A percentile compares a stretch with the other conserved stretches of the same genome.
Conservation (phyloP, 2,797 vertebrate species). For the Crocodylus rhombifer region DNA sequence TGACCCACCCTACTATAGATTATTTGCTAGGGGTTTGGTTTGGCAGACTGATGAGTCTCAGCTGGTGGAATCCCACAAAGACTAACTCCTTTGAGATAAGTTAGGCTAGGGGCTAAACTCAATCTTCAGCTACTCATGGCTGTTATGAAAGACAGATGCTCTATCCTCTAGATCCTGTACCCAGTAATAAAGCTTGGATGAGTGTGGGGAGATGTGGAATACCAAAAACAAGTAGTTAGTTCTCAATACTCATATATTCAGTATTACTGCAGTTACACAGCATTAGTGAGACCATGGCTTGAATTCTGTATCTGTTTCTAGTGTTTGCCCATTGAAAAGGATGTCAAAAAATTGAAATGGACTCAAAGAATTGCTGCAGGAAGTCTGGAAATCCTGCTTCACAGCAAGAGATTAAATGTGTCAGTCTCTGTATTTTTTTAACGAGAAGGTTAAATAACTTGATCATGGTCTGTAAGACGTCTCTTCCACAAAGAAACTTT, state of each 20-base stretch:
- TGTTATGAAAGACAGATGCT: background rate
- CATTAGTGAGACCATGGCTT: background rate
- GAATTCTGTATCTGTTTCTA: background rate
- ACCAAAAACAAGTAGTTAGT: accelerated
- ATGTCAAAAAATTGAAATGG: background rate
- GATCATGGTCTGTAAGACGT: background rate
- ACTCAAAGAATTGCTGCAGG: background rate
- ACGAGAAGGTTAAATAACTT: background rate
- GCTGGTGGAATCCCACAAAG: background rate
- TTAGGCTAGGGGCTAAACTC: background rate
- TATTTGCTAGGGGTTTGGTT: background rate
- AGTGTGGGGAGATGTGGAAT: background rate
- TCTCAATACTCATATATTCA: background rate
- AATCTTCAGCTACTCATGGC: background rate
- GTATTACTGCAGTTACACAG: background rate
- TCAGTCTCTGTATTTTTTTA: background rate
- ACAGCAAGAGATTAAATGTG: background rate
- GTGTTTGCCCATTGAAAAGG: background rate
- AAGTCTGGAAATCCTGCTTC: background rate
- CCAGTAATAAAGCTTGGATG: background rate
- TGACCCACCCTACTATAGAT: background rate
- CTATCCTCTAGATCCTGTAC: background rate
- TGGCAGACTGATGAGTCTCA: background rate
- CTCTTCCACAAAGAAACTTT: background rate
- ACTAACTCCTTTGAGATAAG: conserved; percentile 2